Percentiles rank a stretch among this genome's conserved stretches.
Conservation (phyloP, 2,797 vertebrate genomes). For the Thamnophis elegans region DNA sequence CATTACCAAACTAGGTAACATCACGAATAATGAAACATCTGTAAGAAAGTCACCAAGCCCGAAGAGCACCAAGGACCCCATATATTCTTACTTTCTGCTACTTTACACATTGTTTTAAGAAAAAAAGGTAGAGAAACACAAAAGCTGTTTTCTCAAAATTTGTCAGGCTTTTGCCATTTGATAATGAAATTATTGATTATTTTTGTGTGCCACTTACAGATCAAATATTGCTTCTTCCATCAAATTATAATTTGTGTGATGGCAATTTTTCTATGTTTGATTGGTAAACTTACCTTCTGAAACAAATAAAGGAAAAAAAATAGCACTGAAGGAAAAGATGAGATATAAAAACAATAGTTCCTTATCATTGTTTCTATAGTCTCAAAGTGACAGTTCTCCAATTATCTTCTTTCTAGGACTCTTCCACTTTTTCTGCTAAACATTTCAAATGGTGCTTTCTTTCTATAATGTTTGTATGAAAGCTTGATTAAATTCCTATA, state of each 20-base stretch:
- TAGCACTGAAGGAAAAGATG: background rate
- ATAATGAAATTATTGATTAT: constrained; percentile 36
- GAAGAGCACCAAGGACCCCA: background rate
- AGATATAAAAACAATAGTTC: background rate
- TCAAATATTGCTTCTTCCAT: constrained; percentile 13
- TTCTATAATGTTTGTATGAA: background rate
- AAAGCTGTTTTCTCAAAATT: constrained; percentile 4
- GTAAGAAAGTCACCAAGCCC: background rate
- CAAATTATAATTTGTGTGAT: constrained; percentile 18
- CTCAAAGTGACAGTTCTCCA: background rate
- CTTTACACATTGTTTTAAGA: background rate
- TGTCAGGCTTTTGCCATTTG: constrained; percentile 1
- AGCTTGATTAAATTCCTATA: background rate
- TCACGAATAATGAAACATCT: background rate
- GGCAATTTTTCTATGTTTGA: background rate
- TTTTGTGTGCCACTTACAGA: constrained; percentile 27
- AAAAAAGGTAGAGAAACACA: background rate
- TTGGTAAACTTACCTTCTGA: background rate
- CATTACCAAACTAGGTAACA: background rate
- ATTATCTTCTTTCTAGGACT: background rate
- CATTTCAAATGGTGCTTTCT: background rate
- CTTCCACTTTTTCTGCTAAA: background rate
- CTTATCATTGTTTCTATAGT: background rate
- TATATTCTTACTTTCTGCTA: background rate
- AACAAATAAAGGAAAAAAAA: constrained; percentile 1